phyloP scores from a whole-genome alignment of 2,888 invertebrate species.

The Platerodrilus igneus region DNA sequence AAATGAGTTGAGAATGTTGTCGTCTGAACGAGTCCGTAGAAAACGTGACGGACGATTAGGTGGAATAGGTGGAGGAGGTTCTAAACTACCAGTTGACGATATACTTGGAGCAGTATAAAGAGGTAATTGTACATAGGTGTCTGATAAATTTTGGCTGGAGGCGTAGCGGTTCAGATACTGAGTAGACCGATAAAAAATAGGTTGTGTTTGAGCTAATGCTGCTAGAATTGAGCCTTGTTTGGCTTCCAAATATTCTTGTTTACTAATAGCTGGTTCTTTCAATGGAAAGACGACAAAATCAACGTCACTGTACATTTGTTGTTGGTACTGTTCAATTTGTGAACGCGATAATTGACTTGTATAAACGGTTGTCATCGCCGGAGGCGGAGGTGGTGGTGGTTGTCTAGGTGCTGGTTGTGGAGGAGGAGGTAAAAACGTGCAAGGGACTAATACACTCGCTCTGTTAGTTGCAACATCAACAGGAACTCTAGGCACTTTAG shows the following conservation, averaged over 20 bases:
- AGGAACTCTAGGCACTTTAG: conserved; percentile 49
- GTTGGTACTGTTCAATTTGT: conserved; percentile 82
- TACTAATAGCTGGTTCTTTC: conserved; percentile 84
- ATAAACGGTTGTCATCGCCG: conserved; percentile 68
- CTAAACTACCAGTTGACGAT: conserved; percentile 57
- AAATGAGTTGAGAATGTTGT: conserved; percentile 70
- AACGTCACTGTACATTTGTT: conserved; percentile 85
- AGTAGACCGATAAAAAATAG: conserved; percentile 76
- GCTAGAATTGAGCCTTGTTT: conserved; percentile 73
- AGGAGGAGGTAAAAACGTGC: conserved; percentile 52
- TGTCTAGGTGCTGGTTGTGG: conserved; percentile 65
- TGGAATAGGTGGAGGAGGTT: conserved; percentile 66
- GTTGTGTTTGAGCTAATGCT: conserved; percentile 61
- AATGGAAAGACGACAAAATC: conserved; percentile 89
- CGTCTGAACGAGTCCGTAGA: conserved; percentile 72
- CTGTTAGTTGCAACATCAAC: conserved; percentile 57
- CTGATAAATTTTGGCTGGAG: conserved; percentile 75
- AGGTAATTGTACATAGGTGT: conserved; percentile 68
- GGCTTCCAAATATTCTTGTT: conserved; percentile 86
- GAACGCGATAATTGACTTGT: conserved; percentile 65
- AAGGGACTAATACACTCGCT: conserved; percentile 49
- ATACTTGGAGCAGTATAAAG: conserved; percentile 66
- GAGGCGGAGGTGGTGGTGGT: conserved; percentile 60
- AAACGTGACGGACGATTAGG: conserved; percentile 57
- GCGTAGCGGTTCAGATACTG: conserved; percentile 76